phyloP scores from a whole-genome alignment of 2,113 vertebrate genomes.

The Oxyura jamaicensis region DNA sequence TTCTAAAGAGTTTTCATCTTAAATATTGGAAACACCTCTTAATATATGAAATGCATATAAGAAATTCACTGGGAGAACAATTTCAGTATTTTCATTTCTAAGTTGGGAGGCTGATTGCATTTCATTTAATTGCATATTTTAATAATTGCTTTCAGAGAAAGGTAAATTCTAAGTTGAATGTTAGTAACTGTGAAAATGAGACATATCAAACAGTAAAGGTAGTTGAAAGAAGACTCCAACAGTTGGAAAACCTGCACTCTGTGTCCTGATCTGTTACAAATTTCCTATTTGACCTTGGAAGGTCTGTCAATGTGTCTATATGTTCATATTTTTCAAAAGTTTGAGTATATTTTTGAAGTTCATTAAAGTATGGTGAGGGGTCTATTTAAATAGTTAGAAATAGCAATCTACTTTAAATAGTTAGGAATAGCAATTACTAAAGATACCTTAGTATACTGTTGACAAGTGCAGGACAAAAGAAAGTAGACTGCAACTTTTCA shows the following conservation, averaged over 20 bases:
- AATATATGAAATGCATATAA: background rate
- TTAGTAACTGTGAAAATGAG: background rate
- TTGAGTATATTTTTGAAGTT: background rate
- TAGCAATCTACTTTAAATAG: background rate
- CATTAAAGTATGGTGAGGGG: background rate
- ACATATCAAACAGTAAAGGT: background rate
- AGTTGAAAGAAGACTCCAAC: background rate
- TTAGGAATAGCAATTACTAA: background rate
- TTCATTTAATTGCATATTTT: background rate
- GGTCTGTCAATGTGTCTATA: background rate
- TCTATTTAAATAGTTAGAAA: background rate
- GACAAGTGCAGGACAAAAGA: background rate
- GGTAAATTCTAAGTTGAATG: background rate
- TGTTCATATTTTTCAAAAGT: background rate
- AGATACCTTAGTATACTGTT: background rate
- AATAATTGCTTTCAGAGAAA: background rate
- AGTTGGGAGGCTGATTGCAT: background rate
- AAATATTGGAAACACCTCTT: background rate
- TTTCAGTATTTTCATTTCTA: background rate
- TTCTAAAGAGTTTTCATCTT: background rate
- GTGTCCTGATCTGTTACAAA: background rate
- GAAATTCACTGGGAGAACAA: background rate
- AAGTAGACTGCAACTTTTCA: background rate
- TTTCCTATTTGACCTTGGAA: background rate
- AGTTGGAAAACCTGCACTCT: background rate